Evolutionary conservation across 2,797 vertebrate genomes (phyloP).

Genomic region (Perodicticus potto): DNA sequence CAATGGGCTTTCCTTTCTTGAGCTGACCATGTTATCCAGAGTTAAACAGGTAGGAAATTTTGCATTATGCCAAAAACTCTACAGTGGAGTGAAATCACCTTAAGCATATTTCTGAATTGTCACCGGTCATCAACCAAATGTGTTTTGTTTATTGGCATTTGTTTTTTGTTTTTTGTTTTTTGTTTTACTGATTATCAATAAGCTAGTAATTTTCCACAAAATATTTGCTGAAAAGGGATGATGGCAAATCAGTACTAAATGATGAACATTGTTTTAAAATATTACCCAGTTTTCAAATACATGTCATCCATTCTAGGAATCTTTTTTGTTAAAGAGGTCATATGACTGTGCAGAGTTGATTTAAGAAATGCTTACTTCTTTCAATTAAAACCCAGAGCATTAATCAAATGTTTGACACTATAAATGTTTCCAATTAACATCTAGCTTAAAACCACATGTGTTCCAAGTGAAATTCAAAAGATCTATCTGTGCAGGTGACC

Average conservation of each 20-base stretch:
- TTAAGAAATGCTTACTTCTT: conserved; percentile 83
- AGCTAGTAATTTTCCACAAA: conserved; percentile 56
- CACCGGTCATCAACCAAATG: conserved; percentile 66
- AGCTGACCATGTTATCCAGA: neutral
- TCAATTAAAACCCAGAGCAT: conserved; percentile 85
- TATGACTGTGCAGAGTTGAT: conserved; percentile 68
- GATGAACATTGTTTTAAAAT: conserved; percentile 32
- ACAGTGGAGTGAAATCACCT: conserved; percentile 4
- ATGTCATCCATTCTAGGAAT: conserved; percentile 38
- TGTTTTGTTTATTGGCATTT: conserved; percentile 49
- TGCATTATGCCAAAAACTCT: neutral
- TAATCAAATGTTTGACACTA: conserved; percentile 86
- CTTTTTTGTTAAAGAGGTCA: neutral
- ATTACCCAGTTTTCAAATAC: conserved; percentile 73
- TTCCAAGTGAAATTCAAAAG: conserved; percentile 79
- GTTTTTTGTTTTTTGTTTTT: neutral
- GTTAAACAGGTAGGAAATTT: conserved; percentile 38
- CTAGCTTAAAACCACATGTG: conserved; percentile 88
- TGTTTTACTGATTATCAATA: neutral
- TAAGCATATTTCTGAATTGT: conserved; percentile 64
- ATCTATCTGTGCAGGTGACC: conserved; percentile 86
- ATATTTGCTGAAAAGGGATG: conserved; percentile 77
- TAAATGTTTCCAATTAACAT: conserved; percentile 89
- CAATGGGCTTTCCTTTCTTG: neutral
- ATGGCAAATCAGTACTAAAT: conserved; percentile 37